Evolutionary conservation across 2,888 invertebrate species (phyloP), one percentile per base, ranked within the genome.

Genomic region (Ferrisia virgata): DNA sequence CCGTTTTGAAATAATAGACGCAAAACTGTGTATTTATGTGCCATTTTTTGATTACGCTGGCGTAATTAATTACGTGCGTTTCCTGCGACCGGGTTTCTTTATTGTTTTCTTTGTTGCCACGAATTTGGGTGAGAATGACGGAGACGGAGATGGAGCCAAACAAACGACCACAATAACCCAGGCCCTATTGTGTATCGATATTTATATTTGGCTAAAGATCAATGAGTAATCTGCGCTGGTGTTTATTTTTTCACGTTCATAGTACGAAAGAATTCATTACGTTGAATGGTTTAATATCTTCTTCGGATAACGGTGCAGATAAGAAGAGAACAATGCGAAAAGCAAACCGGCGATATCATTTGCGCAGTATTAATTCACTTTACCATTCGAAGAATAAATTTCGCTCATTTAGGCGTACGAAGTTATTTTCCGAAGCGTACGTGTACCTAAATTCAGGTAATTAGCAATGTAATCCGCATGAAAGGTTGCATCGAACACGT

Each of bases 1-100:
- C 79, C 79, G 79, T 79, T 79, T 79, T 15, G 40, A 40, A 31
- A 47, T 79, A 79, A 79, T 79, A 47, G 47, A 79, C 79, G 79
- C 47, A 53, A 79, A 47, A 47, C n/a, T 79, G 28, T 79, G 47
- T 79, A 43, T 79, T 79, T 79, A 47, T 79, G 79, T 47, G 58
- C 72, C 33, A 72, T 72, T 72, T 72, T 72, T 72, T 72, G 72
- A 72, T 72, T 72, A 72, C 31, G 33, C 72, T 31, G 33, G 18
- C 33, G 33, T 33, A 72, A 72, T 72, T 72, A 72, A 31, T 72
- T 33, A 72, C 72, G 72, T 72, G 72, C 72, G 72, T 72, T 72
- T 72, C 72, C 72, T 72, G 72, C 72, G 72, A n/a, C 58, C 58
- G 58, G 58, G 58, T 64, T 64, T 64, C 25, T 28, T 64, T 25